These are phyloP conservation scores for Zenarchopterus dispar DNA, from an alignment of 2,797 vertebrate genomes.

Conservation along the genomic window DNA sequence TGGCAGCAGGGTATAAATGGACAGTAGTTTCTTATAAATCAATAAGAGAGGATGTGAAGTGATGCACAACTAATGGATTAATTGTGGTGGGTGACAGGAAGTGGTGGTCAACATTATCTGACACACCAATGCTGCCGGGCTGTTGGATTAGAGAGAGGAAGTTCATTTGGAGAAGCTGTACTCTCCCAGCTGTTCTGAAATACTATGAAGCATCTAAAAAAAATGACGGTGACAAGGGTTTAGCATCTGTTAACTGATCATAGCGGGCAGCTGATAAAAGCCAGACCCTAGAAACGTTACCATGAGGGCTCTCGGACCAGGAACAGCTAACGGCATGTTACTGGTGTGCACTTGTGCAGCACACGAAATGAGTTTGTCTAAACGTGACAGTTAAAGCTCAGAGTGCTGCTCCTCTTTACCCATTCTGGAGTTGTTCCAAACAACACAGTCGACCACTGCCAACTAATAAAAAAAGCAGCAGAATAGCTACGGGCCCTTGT, in stretches of 20 bases:
- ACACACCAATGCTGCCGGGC: conserved; percentile 43
- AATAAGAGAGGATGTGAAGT: conserved; percentile 73
- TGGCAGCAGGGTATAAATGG: conserved; percentile 41
- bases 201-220: background rate
- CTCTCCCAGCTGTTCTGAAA: background rate
- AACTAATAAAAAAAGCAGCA: conserved; percentile 52
- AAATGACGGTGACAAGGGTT: conserved; percentile 7
- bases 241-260: conserved; percentile 30
- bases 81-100: conserved; percentile 74
- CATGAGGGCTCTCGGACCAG: conserved; percentile 37
- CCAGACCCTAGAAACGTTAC: conserved; percentile 47
- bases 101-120: conserved; percentile 59
- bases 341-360: conserved; percentile 53
- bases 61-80: conserved; percentile 72
- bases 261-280: conserved; percentile 62
- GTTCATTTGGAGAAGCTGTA: conserved; percentile 30
- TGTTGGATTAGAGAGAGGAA: conserved; percentile 31
- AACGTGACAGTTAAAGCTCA: conserved; percentile 40
- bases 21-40: conserved; percentile 65
- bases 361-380: conserved; percentile 39
- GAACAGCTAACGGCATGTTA: conserved; percentile 41
- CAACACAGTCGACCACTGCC: conserved; percentile 34
- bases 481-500: conserved; percentile 35
- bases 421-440: conserved; percentile 42
- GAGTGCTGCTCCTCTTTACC: conserved; percentile 10